Evolutionary conservation across 2,113 vertebrate species (phyloP), one percentile per base, ranked within the genome.

Genomic region (Donacobius atricapilla): DNA sequence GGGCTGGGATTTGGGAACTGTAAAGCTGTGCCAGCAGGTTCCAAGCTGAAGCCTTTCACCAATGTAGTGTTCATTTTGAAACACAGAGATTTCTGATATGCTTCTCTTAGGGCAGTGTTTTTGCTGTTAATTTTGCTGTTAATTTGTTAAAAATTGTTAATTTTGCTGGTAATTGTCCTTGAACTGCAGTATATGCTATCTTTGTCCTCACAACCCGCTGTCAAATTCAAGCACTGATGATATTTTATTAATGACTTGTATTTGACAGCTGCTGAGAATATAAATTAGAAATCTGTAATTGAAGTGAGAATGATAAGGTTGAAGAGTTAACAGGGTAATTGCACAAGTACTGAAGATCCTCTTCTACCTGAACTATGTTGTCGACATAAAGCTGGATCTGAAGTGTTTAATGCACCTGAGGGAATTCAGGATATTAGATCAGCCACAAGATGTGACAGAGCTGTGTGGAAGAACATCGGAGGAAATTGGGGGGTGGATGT

Each of bases 281-380:
- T 90, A 78, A 85, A 96, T 96, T 83, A 89, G 78, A 87, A 83
- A 87, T 0, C 30, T 90, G 56, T 94, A 93, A 89, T 61, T 94
- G 88, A 77, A 90, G 69, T 83, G 39, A 71, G 47, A 88, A 23
- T 83, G 69, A 66, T 60, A 91, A 57, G 50, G 83, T 39, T 84
- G 65, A 90, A 89, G 75, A 60, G 50, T 94, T 93, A 76, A 19
- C 66, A 86, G 83, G 61, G 28, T 95, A 91, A 72, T 88, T 33
- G 35, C 92, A 37, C 31, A 78, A 51, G 30, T 31, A 35, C 39
- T 47, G 47, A 72, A 72, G 50, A 51, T 78, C 11, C 54, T 87
- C 18, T 60, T 53, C 60, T 54, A 24, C 30, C 16, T 86, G 50
- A 89, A 28, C 71, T 75, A 11, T 82, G 47, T 50, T 90, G n/a